Evolutionary conservation across 2,113 vertebrate genomes (phyloP), one percentile per base, ranked within the genome.

Genomic region (Cryptotis parvus): DNA sequence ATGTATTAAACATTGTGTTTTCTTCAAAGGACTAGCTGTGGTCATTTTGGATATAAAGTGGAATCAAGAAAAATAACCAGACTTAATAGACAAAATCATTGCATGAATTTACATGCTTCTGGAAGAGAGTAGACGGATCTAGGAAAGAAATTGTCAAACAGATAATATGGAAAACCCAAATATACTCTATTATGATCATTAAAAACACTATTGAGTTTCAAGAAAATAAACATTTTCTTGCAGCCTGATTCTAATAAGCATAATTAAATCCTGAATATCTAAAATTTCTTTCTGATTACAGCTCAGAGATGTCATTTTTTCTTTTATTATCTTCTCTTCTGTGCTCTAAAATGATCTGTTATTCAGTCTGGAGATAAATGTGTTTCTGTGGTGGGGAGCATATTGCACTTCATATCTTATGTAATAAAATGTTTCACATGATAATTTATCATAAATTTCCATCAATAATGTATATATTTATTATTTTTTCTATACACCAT

Each of bases 261-360:
- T 87, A 94, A 95, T 91, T 89, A 91, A 73, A 79, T 88, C 69
- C 63, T 61, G 11, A 41, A 52, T 77, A 75, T 58, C 55, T 86
- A 41, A 94, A 89, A 70, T 81, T 33, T 58, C 37, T 9, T 85
- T 94, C 43, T 75, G 66, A 80, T 37, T 93, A 75, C 31, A 45
- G 27, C 20, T 26, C 69, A 72, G 33, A 80, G 55, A 87, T 91
- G 20, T 87, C 41, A 75, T 72, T 73, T 76, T 90, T 88, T 49
- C 68, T 84, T 31, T 86, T 84, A 58, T 15, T 26, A 80, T 66
- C 6, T 89, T 20, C 39, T 88, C 1, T 84, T 90, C 41, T 35
- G 58, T 16, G 18, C 24, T 95, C 58, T 61, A 63, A 84, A 94
- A 72, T 26, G 68, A 73, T 74, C 43, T 84, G 22, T 74, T 16